Evolutionary conservation across 1,140 invertebrate species (phyloP), one percentile per base, ranked within the genome.

Genomic region (Pseudomyrmex flavicornis): DNA sequence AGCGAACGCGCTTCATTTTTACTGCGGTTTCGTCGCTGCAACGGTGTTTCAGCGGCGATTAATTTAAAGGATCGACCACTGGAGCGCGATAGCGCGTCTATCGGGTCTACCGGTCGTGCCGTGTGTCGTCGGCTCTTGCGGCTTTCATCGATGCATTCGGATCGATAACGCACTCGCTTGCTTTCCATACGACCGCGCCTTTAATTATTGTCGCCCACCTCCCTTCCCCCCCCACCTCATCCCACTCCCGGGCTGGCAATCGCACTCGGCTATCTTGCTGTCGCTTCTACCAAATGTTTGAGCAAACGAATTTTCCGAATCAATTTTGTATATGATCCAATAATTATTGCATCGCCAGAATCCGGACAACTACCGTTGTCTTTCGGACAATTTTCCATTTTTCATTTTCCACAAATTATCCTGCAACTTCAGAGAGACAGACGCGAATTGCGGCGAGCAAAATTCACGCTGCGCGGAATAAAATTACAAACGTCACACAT

Each of bases 121-220:
- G 76, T 80, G 54, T 80, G 66, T 72, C 76, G 76, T 80, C 56
- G 5, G 76, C 54, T 15, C 54, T 59, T 44, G 20, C 54, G 66
- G 76, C 76, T 70, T 72, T 70, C 66, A 80, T 80, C 76, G 76
- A 80, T 80, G 76, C 76, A 80, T 80, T 80, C 76, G 66, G 76
- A 59, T 80, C 76, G 76, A 80, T 80, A 80, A 66, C 10, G 54
- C 54, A n/a, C 76, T 20, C 66, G 56, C 20, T 80, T 80, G 72
- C 66, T 80, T 80, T 80, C 76, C 76, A 70, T 80, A 12, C 76
- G 76, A 80, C 66, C 76, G 76, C 66, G 76, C 76, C 76, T 80
- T 80, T 80, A 80, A 80, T 80, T 80, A 80, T 80, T 80, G 76
- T 80, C 66, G 46, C n/a, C 54, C 54, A 72, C 66, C 5, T 80